Percentiles rank a stretch among this genome's conserved stretches.
Conservation (phyloP, 2,888 invertebrate genomes). For the Chironomus tentans region DNA sequence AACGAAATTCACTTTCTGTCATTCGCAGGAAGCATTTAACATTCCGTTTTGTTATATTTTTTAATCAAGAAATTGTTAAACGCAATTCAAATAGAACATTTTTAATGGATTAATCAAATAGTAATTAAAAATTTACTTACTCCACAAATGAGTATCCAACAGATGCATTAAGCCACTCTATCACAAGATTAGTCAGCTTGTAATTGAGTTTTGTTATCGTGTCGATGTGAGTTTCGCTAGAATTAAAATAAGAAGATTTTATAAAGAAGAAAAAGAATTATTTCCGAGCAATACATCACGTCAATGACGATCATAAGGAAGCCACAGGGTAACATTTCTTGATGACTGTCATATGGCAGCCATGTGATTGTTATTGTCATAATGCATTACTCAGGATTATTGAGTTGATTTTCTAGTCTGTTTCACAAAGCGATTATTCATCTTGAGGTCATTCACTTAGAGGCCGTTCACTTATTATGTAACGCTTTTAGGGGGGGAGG, state of each 20-base stretch:
- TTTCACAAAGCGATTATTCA: no score
- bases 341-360: no score
- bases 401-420: no score
- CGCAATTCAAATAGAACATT: not conserved
- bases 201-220: slow-evolving; percentile 57
- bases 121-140: not conserved
- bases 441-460: no score
- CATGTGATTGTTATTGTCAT: no score
- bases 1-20: not conserved
- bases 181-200: slow-evolving; percentile 48
- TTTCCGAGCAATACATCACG: no score
- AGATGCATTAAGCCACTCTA: slow-evolving; percentile 50
- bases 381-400: not conserved
- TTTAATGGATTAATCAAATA: no score
- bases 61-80: not conserved
- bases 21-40: not conserved
- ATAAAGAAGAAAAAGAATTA: not conserved
- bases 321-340: no score
- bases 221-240: slow-evolving; percentile 48
- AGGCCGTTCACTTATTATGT: no score
- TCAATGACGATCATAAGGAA: no score
- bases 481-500: no score
- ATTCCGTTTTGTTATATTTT: not conserved
- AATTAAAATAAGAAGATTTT: no score
- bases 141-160: slow-evolving; percentile 45